phyloP scores from a whole-genome alignment of 2,113 vertebrate genomes.

The Sinocyclocheilus rhinocerous region DNA sequence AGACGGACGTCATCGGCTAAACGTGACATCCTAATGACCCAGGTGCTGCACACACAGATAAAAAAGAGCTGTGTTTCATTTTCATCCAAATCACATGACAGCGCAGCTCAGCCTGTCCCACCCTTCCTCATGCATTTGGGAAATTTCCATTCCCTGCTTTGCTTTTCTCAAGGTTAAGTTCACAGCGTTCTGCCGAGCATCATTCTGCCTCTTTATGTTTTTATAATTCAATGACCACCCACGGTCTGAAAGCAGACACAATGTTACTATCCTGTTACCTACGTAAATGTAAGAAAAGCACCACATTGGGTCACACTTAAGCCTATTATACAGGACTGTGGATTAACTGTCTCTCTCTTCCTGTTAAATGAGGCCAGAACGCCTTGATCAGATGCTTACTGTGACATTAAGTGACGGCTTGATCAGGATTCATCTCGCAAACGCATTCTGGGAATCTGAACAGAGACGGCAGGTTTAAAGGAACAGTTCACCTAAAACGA shows the following conservation, averaged over 20 bases:
- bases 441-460: background rate
- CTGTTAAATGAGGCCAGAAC: slow-evolving; percentile 24
- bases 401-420: background rate
- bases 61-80: background rate
- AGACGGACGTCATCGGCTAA: background rate
- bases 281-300: background rate
- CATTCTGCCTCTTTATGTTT: background rate
- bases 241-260: background rate
- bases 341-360: slow-evolving; percentile 20
- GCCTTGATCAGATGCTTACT: slow-evolving; percentile 24
- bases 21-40: background rate
- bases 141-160: slow-evolving; percentile 36
- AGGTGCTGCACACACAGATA: slow-evolving; percentile 18
- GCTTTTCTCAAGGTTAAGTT: slow-evolving; percentile 37
- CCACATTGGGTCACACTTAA: slow-evolving; percentile 5
- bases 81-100: slow-evolving; percentile 8
- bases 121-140: background rate
- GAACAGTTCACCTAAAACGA: background rate
- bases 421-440: slow-evolving; percentile 5
- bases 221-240: background rate
- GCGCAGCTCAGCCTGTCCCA: background rate
- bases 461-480: background rate
- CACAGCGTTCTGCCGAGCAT: background rate
- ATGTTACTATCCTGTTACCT: slow-evolving; percentile 20
- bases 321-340: slow-evolving; percentile 28